Evolutionary conservation across 2,888 invertebrate species (phyloP).

Genomic region (Xestobium rufovillosum): DNA sequence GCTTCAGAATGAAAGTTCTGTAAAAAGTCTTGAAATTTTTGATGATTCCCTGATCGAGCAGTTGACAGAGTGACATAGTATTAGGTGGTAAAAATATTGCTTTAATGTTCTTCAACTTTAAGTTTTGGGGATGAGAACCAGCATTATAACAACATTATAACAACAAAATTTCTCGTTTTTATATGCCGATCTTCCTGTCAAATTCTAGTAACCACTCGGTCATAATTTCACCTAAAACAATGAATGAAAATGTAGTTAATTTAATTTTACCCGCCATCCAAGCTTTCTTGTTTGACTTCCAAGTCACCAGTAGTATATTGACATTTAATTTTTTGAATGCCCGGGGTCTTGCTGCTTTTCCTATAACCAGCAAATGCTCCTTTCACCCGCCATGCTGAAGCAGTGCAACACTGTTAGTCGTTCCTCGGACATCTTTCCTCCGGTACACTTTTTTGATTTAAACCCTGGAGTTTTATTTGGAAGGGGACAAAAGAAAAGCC

Average conservation of each 20-base stretch:
- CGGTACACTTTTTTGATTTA: constrained; percentile 6
- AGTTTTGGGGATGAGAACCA: constrained; percentile 7
- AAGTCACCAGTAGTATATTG: constrained; percentile 2
- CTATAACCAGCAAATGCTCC: constrained; percentile 10
- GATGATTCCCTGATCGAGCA: constrained; percentile 12
- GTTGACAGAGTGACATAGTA: constrained; percentile 12
- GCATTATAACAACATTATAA: too few relatives aligned
- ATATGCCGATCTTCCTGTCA: too few relatives aligned
- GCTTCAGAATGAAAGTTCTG: constrained; percentile 4
- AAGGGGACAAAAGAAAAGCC: constrained; percentile 7
- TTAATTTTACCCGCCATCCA: too few relatives aligned
- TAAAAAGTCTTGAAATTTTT: constrained; percentile 11
- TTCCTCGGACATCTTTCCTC: constrained; percentile 9
- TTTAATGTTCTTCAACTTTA: constrained; percentile 10
- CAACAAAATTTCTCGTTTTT: too few relatives aligned
- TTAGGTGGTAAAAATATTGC: constrained; percentile 12
- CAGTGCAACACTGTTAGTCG: constrained; percentile 9
- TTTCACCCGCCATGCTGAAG: constrained; percentile 6
- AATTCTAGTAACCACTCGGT: too few relatives aligned
- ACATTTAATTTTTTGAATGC: constrained; percentile 8
- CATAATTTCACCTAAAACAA: too few relatives aligned
- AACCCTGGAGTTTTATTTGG: constrained; percentile 10
- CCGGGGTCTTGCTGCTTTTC: constrained; percentile 8
- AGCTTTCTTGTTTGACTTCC: too few relatives aligned
- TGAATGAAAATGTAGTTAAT: too few relatives aligned